Conservation (phyloP, 1,140 invertebrate species). For the Homalodisca vitripennis region DNA sequence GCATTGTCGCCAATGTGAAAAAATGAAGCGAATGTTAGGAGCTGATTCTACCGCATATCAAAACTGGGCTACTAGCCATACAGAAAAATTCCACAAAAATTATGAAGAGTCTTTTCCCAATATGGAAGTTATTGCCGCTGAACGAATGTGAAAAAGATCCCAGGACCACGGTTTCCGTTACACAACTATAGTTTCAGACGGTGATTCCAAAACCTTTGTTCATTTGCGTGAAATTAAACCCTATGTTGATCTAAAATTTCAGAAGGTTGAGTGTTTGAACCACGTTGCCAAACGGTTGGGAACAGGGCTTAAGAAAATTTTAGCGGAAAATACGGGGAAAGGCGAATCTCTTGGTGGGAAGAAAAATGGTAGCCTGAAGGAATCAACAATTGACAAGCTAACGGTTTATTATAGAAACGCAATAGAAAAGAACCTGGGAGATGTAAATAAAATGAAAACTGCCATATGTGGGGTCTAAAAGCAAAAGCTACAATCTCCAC, state of each 20-base stretch:
- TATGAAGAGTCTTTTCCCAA: slow-evolving; percentile 34
- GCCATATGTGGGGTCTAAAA: no score
- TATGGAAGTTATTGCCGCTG: slow-evolving; percentile 40
- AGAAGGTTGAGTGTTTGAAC: slow-evolving; percentile 43
- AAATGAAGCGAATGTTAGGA: slow-evolving; percentile 11
- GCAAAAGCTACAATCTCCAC: no score
- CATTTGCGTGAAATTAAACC: slow-evolving; percentile 35
- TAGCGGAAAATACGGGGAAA: background rate
- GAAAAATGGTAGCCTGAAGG: background rate
- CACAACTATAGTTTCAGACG: slow-evolving; percentile 42
- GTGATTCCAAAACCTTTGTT: slow-evolving; percentile 37
- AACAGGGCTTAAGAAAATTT: slow-evolving; percentile 34
- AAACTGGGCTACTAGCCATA: slow-evolving; percentile 35
- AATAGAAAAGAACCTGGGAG: slow-evolving; percentile 24
- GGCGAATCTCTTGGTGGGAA: background rate
- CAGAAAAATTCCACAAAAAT: slow-evolving; percentile 33
- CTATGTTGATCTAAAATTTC: slow-evolving; percentile 33
- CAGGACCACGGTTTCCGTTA: slow-evolving; percentile 37
- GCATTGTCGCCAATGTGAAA: background rate
- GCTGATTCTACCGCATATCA: background rate
- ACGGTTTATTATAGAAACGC: slow-evolving; percentile 20
- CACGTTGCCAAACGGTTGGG: slow-evolving; percentile 42
- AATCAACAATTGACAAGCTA: background rate
- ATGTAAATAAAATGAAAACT: slow-evolving; percentile 20
- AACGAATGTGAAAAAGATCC: slow-evolving; percentile 41